phyloP scores from a whole-genome alignment of 2,888 invertebrate species.

The Ophion ellenae region DNA sequence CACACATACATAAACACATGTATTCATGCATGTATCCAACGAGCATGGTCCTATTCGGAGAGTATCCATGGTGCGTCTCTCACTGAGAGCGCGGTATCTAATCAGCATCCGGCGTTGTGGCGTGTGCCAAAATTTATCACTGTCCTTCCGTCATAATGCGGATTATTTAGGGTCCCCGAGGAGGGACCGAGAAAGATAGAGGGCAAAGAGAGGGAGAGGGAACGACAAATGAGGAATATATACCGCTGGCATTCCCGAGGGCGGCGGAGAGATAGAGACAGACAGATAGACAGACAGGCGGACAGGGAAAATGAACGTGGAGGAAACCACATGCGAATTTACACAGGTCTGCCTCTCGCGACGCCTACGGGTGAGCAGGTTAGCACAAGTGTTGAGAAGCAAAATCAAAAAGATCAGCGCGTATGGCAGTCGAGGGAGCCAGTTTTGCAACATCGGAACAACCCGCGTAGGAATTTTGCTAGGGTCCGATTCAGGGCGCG shows the following conservation, averaged over 20 bases:
- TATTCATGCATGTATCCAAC: background rate
- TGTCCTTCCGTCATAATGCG: slow-evolving; percentile 70
- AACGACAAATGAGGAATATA: slow-evolving; percentile 19
- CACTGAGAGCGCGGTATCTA: slow-evolving; percentile 63
- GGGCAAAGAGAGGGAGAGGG: background rate
- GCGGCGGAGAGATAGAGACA: too few relatives aligned
- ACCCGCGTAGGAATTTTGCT: slow-evolving; percentile 12
- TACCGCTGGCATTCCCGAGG: slow-evolving; percentile 26
- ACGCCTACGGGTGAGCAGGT: background rate
- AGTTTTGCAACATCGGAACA: slow-evolving; percentile 38
- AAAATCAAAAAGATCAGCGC: too few relatives aligned
- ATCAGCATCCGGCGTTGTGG: slow-evolving; percentile 68
- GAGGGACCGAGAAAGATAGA: slow-evolving; percentile 29
- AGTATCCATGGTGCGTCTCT: slow-evolving; percentile 40
- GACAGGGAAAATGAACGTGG: slow-evolving; percentile 31
- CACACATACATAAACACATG: background rate
- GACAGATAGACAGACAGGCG: background rate
- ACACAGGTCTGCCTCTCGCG: slow-evolving; percentile 12
- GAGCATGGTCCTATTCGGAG: background rate
- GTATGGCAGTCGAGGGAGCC: too few relatives aligned
- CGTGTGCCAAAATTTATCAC: slow-evolving; percentile 69
- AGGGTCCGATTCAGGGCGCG: background rate
- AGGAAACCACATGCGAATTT: slow-evolving; percentile 33
- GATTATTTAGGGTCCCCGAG: slow-evolving; percentile 68
- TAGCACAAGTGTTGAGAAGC: background rate